Base-by-base conservation (phyloP, 1,140 invertebrate genomes). In the Neodiprion fabricii region DNA sequence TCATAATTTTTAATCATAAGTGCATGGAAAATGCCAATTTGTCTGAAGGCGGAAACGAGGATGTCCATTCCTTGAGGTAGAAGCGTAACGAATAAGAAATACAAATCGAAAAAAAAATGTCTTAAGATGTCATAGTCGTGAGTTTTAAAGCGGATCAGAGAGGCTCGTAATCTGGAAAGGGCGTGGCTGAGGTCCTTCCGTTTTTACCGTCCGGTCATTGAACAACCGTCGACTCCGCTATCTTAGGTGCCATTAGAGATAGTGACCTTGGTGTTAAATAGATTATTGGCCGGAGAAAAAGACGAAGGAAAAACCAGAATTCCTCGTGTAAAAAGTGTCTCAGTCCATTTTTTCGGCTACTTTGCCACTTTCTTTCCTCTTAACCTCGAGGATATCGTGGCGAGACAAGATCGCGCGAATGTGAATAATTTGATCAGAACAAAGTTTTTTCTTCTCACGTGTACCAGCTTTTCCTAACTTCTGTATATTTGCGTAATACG, bases 261-360 rank as follows among this genome's bases (percentile, higher is more conserved):
- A 61, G 53, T 61, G 53, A 40, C 53, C 53, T 17, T 61, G 53
- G 53, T 9, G 53, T 61, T 61, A 61, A 61, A 61, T 61, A 17
- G 53, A 61, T 61, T 61, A 61, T 61, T 61, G 53, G 53, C 53
- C n/a, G 53, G 9, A 61, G 53, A 61, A 61, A 61, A 61, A 61
- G 5, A 40, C 28, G 2, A 5, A 40, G 28, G 5, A 40, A 5
- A 40, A 40, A 40, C 5, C 1, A 61, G n/a, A 61, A 61, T 61
- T 12, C 5, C n/a, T 17, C n/a, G 4, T 12, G 53, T 9, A 61
- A 61, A 61, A 61, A 61, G 11, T 61, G 5, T 17, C 53, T 61
- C 53, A 4, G 5, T 61, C n/a, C 53, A 4, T 61, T 40, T 61
- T 9, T 17, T 17, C 53, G 53, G 7, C n/a, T 17, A 61, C 11